Evolutionary conservation across 2,888 invertebrate species (phyloP).

Genomic region (Sepioteuthis lessoniana): DNA sequence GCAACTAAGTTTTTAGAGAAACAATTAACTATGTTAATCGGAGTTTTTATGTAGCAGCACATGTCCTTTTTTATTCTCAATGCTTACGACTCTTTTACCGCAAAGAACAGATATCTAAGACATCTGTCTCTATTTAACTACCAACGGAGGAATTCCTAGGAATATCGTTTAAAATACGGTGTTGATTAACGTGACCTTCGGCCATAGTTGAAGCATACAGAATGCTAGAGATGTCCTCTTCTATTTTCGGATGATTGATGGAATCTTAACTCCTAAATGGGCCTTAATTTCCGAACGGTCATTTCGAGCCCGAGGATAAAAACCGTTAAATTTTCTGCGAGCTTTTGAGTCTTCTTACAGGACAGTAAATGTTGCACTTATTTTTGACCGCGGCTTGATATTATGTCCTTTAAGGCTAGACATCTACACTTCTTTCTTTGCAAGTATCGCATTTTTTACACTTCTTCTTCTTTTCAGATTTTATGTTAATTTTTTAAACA

Average conservation of each 20-base stretch:
- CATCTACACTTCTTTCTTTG: background rate
- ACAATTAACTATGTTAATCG: too few relatives aligned
- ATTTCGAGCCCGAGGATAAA: background rate
- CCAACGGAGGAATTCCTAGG: background rate
- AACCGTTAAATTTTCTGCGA: background rate
- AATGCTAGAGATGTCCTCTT: background rate
- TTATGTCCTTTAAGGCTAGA: background rate
- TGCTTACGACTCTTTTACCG: background rate
- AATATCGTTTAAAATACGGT: background rate
- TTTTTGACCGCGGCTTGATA: background rate
- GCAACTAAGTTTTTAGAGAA: too few relatives aligned
- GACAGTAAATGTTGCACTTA: background rate
- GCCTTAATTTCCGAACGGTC: background rate
- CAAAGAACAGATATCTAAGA: background rate
- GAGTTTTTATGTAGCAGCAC: too few relatives aligned
- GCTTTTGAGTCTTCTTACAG: background rate
- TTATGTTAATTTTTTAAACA: too few relatives aligned
- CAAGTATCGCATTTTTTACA: background rate
- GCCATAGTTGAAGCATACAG: background rate
- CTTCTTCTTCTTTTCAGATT: background rate
- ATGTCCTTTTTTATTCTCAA: too few relatives aligned
- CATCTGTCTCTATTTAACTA: background rate
- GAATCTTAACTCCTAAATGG: background rate
- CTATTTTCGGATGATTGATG: conserved; percentile 33
- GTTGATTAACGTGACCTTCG: background rate